A percentile compares a stretch with the other conserved stretches of the same genome.
phyloP scores from a whole-genome alignment of 2,888 invertebrate genomes.

The Drosophila kuntzei region DNA sequence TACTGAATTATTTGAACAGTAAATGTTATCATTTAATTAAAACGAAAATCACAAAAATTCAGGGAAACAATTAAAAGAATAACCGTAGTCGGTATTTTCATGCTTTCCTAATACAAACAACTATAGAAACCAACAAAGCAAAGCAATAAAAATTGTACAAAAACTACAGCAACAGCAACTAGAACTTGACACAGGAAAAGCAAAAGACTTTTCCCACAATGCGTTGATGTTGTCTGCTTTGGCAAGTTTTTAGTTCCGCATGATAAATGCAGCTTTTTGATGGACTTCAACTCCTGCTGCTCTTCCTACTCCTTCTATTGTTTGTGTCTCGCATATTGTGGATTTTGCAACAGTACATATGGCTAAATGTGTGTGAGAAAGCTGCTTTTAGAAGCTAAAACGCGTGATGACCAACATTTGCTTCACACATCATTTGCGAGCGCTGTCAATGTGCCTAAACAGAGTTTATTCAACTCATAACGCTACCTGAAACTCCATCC shows the following conservation, averaged over 20 bases:
- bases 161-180: not conserved
- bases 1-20: no score
- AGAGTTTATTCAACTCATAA: constrained; percentile 40
- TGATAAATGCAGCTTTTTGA: constrained; percentile 72
- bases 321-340: constrained; percentile 18
- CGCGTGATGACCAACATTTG: constrained; percentile 21
- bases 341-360: constrained; percentile 17
- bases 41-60: no score
- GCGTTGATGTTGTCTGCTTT: constrained; percentile 51
- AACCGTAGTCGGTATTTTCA: no score
- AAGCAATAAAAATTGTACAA: not conserved
- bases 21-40: no score
- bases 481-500: no score
- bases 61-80: no score
- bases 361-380: not conserved
- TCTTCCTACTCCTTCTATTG: not conserved
- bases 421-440: constrained; percentile 45
- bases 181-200: constrained; percentile 42
- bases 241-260: constrained; percentile 55
- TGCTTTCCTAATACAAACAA: no score
- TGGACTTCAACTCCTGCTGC: constrained; percentile 24
- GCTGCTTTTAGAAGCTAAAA: constrained; percentile 45
- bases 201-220: constrained; percentile 48
- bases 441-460: constrained; percentile 20
- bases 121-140: no score